phyloP scores from a whole-genome alignment of 2,797 vertebrate species.

The Enteromius radiatus region DNA sequence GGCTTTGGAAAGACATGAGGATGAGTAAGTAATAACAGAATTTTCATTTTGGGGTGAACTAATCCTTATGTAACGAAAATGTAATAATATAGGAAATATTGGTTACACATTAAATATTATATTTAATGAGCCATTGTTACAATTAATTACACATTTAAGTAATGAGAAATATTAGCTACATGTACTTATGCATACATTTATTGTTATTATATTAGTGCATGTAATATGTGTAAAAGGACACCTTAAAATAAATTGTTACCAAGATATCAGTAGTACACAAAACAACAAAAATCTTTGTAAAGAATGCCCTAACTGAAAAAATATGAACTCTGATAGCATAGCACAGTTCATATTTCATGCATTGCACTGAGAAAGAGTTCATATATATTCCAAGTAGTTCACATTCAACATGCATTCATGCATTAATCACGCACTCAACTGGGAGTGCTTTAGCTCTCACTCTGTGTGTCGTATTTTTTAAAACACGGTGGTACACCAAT shows the following conservation, averaged over 20 bases:
- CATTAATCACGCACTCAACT: conserved; percentile 47
- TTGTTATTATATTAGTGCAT: background rate
- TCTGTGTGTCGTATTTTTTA: background rate
- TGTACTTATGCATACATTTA: background rate
- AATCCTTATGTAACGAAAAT: too few species aligned
- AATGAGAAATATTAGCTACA: too few species aligned
- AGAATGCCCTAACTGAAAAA: background rate
- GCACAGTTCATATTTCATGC: conserved; percentile 14
- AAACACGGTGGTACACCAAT: background rate
- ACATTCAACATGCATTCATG: conserved; percentile 35
- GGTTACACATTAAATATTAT: background rate
- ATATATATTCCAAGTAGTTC: conserved; percentile 37
- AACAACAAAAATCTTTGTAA: background rate
- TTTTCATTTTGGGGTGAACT: too few species aligned
- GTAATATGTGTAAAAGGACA: background rate
- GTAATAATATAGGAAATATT: background rate
- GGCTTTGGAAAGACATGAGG: too few species aligned
- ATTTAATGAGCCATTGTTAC: background rate
- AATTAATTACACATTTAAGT: too few species aligned
- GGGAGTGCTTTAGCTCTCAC: background rate
- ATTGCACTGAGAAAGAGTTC: background rate
- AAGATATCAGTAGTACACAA: background rate
- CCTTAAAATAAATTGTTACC: background rate
- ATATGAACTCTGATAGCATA: background rate
- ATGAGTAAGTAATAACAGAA: too few species aligned